Base-by-base conservation (phyloP, 2,888 invertebrate species). In the Dolomedes plantarius region DNA sequence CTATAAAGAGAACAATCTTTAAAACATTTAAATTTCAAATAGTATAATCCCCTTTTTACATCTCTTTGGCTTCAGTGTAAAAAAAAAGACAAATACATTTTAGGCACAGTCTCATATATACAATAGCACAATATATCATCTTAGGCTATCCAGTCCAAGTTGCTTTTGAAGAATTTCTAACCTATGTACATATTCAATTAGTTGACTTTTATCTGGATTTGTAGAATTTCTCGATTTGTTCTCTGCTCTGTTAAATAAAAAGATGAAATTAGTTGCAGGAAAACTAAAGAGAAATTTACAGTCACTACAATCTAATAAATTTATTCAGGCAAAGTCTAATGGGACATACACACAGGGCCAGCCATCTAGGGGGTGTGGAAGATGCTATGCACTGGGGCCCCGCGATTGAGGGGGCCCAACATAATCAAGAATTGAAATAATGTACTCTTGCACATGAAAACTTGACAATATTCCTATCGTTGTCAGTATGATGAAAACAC, bases 141-240 rank as follows among this genome's bases (percentile, higher is more conserved):
- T 85, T 27, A 78, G 62, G 28, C 56, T 73, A 56, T 85, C 78
- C 23, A 85, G 39, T 68, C 85, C 85, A 16, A 85, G 46, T 23
- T 85, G 77, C 27, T 78, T 73, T 68, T 85, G 85, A 27, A 85
- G 68, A 27, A 32, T 36, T 65, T 85, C 62, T 73, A 85, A 73
- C 9, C 85, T 72, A 32, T 67, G 72, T 1, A 85, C 77, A 73
- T 68, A 78, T 39, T 85, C 77, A 41, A 67, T 27, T 1, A 85
- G 72, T 7, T 77, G 67, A 11, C 68, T 64, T 75, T 75, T 62
- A 6, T 75, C 75, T 32, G 81, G 23, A 39, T 29, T 65, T 9
- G 31, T 19, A 3, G 0, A 11, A 16, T 31, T 65, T 23, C 56
- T 56, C 23, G 23, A 56, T 56, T 56, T 56, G 19, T 32, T 67